phyloP scores from a whole-genome alignment of 2,113 vertebrate genomes.

The Bujurquina vittata region DNA sequence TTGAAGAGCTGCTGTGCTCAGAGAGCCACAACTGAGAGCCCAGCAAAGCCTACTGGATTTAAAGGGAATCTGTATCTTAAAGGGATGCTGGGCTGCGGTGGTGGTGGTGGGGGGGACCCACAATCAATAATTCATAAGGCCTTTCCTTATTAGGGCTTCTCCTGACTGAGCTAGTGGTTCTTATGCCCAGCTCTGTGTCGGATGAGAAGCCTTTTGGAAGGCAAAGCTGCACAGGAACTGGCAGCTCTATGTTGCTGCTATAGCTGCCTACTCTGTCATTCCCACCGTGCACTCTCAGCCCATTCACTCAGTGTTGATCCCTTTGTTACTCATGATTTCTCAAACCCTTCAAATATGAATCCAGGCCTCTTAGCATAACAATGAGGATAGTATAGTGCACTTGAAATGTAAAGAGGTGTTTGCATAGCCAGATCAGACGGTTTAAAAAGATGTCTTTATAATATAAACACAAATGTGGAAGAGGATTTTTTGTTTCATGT shows the following conservation, averaged over 20 bases:
- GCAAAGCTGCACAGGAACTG: conserved; percentile 65
- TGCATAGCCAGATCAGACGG: conserved; percentile 33
- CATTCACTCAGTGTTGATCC: conserved; percentile 32
- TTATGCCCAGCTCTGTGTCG: conserved; percentile 72
- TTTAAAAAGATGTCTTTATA: conserved; percentile 20
- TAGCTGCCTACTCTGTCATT: conserved; percentile 47
- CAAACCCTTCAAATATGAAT: conserved; percentile 56
- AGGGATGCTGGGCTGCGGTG: conserved; percentile 43
- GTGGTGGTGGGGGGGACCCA: conserved; percentile 24
- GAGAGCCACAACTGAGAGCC: conserved; percentile 71
- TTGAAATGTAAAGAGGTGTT: conserved; percentile 53
- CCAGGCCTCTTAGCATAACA: conserved; percentile 65
- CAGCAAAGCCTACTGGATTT: conserved; percentile 77
- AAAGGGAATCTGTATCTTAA: conserved; percentile 79
- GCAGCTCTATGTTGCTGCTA: conserved; percentile 39
- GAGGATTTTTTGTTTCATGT: conserved; percentile 5
- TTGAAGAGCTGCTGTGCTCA: conserved; percentile 72
- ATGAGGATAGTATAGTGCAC: conserved; percentile 39
- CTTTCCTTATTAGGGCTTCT: conserved; percentile 81
- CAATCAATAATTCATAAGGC: conserved; percentile 84
- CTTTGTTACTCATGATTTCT: conserved; percentile 71
- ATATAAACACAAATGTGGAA: not conserved
- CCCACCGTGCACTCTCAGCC: conserved; percentile 33
- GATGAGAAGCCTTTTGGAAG: conserved; percentile 73
- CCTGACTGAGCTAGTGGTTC: conserved; percentile 69